Evolutionary conservation across 2,113 vertebrate genomes (phyloP), one percentile per base, ranked within the genome.

Genomic region (Stegastes partitus): DNA sequence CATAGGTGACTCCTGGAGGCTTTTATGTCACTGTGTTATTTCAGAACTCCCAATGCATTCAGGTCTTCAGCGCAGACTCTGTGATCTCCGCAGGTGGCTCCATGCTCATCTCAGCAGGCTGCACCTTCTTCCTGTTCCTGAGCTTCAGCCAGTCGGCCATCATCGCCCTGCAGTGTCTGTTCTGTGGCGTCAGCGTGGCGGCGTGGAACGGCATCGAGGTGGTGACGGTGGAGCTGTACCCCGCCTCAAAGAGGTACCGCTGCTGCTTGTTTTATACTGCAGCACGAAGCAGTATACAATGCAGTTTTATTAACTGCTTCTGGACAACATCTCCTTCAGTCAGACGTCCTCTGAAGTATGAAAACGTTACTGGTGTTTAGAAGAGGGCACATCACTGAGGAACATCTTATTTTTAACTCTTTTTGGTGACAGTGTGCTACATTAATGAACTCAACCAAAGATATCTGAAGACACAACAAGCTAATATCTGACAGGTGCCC

Each of bases 191-290:
- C 88, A 98, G 97, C 74, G 98, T 95, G 0, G 97, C 97, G 0
- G 97, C 97, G 37, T 99, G 98, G 98, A 99, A 99, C 0, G 97
- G 97, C 22, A 95, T 99, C 59, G 95, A 99, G 2, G 97, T 99
- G 66, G 96, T 99, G 89, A 99, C 98, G 0, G 97, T 99, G 90
- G 98, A 99, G 90, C 95, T 99, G 3, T 99, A 98, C 64, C 97
- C 98, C 44, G 94, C 97, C 0, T 95, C 96, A 64, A 98, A 98
- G 93, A 96, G 98, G 78, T 80, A 21, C 47, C 31, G 10, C 6
- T n/a, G 31, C 31, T 34, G 2, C 31, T 31, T 31, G 31, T 34
- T 8, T 34, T 34, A 34, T 34, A 7, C 7, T 34, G 31, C 8
- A 34, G 31, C 7, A 34, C 31, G 31, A 34, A 1, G 31, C 31